Percentiles rank a stretch among this genome's conserved stretches.
phyloP scores from a whole-genome alignment of 1,140 invertebrate species.

The Drosophila kikkawai region DNA sequence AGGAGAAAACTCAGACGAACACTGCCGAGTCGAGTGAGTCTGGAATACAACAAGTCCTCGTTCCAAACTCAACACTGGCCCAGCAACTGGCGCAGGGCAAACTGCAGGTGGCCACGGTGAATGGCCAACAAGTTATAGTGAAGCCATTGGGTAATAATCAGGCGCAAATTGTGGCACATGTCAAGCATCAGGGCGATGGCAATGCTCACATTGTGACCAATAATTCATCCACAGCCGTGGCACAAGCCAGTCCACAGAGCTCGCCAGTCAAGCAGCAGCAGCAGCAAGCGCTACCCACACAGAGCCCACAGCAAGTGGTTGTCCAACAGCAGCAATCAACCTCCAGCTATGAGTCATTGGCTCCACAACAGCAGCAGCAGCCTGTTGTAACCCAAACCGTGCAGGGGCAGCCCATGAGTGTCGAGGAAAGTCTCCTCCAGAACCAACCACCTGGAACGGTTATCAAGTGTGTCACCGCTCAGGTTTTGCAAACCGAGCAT shows the following conservation, averaged over 20 bases:
- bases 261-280: slow-evolving; percentile 62
- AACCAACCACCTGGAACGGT: slow-evolving; percentile 93
- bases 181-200: slow-evolving; percentile 86
- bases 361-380: slow-evolving; percentile 21
- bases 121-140: slow-evolving; percentile 93
- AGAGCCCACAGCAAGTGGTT: slow-evolving; percentile 66
- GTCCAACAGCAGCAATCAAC: slow-evolving; percentile 48
- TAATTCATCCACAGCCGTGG: slow-evolving; percentile 46
- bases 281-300: slow-evolving; percentile 50
- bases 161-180: slow-evolving; percentile 89
- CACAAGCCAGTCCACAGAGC: slow-evolving; percentile 59
- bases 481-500: slow-evolving; percentile 92
- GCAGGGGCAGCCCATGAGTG: slow-evolving; percentile 84
- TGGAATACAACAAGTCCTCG: slow-evolving; percentile 88
- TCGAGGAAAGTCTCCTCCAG: slow-evolving; percentile 90
- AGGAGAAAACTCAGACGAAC: slow-evolving; percentile 61
- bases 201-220: slow-evolving; percentile 82
- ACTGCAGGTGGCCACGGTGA: slow-evolving; percentile 92
- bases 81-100: slow-evolving; percentile 92
- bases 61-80: slow-evolving; percentile 90
- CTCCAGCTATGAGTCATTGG: slow-evolving; percentile 29
- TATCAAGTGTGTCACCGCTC: slow-evolving; percentile 93
- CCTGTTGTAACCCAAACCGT: slow-evolving; percentile 36
- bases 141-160: slow-evolving; percentile 90
- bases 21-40: slow-evolving; percentile 46